Base-by-base conservation (phyloP, 2,888 invertebrate genomes). In the Fragum sueziense region DNA sequence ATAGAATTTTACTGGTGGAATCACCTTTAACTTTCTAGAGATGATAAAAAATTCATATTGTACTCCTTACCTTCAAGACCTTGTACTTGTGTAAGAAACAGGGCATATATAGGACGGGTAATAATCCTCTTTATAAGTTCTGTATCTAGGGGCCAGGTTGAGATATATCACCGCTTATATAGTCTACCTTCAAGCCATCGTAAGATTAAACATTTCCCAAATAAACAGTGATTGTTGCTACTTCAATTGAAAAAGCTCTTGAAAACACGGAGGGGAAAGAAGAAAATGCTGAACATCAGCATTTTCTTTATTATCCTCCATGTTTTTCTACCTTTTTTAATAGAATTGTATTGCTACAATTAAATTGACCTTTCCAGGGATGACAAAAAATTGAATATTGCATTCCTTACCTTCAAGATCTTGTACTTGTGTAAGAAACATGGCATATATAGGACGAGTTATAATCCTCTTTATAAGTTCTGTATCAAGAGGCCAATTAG, bases 131-230 rank as follows among this genome's bases (percentile, higher is more conserved):
- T 88, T 7, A 93, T 79, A 7, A 92, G 85, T 52, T 90, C 89
- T 20, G 82, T 61, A n/a, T 86, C 85, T 6, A 93, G 83, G 0
- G 92, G 91, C 76, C 91, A 91, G 84, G 93, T 93, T 2, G 94
- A n/a, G 94, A 87, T 93, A 94, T 22, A 94, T 86, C 20, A 93
- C 90, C 0, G 94, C 93, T 74, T 94, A 93, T 33, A 94, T 91
- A 0, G 91, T 91, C 11, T 93, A 89, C n/a, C 92, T 92, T 34
- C 93, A 91, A 57, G 91, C 91, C 52, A 93, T 89, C 85, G 93
- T 89, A 92, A 91, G 52, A 93, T 87, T 74, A 92, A 70, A 61
- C 91, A 92, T 89, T 93, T 90, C n/a, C 91, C n/a, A n/a, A n/a
- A n/a, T n/a, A n/a, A n/a, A n/a, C n/a, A n/a, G n/a, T n/a, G n/a